A percentile compares a stretch with the other conserved stretches of the same genome.
phyloP scores from a whole-genome alignment of 2,113 vertebrate species.

The Orthonyx spaldingii region DNA sequence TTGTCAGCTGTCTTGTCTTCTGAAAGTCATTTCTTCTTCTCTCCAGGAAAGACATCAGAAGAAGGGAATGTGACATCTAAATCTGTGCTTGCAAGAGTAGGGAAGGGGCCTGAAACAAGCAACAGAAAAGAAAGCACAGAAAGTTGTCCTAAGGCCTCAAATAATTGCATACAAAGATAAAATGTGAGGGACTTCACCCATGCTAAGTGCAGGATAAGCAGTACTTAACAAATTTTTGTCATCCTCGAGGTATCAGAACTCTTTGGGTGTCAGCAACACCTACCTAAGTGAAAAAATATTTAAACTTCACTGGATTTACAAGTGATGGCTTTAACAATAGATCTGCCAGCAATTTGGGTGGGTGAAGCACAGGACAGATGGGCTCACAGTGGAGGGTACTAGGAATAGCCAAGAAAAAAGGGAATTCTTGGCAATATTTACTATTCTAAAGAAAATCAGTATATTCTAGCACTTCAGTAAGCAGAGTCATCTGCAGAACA shows the following conservation, averaged over 20 bases:
- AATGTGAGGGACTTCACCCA: neutral
- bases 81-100: neutral
- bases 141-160: neutral
- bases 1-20: neutral
- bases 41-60: neutral
- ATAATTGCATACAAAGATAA: neutral
- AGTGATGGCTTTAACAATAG: neutral
- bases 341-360: neutral
- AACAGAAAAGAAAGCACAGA: neutral
- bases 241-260: neutral
- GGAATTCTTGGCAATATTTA: neutral
- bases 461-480: neutral
- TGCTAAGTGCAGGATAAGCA: neutral
- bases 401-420: neutral
- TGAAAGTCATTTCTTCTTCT: neutral
- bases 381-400: neutral
- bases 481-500: constrained; percentile 6
- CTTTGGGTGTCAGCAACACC: neutral
- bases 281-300: neutral
- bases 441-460: neutral
- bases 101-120: neutral
- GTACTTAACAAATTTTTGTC: neutral
- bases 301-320: neutral
- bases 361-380: neutral
- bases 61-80: neutral